These are phyloP conservation scores for Lithophane leautieri DNA, from an alignment of 2,888 invertebrate genomes.

Conservation along the genomic window DNA sequence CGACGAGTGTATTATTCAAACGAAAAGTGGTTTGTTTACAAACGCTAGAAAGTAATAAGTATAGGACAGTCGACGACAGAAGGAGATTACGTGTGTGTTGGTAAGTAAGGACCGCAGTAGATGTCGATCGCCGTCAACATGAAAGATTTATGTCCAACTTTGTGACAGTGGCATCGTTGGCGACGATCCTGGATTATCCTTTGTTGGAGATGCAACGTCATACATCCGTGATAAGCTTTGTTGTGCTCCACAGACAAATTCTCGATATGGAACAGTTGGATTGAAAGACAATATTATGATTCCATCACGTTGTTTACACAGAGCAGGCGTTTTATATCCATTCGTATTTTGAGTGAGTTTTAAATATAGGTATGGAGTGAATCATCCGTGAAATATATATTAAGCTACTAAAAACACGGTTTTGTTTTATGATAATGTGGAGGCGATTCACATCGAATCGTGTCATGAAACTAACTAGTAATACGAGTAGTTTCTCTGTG, in stretches of 20 bases:
- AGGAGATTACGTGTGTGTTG: conserved; percentile 78
- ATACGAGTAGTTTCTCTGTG: conserved; percentile 39
- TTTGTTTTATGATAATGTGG: conserved; percentile 25
- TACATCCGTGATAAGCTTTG: conserved; percentile 81
- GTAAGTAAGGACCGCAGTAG: conserved; percentile 76
- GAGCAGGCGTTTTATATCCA: conserved; percentile 61
- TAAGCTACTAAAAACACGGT: conserved; percentile 40
- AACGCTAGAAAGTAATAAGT: conserved; percentile 82
- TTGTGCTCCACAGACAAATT: conserved; percentile 70
- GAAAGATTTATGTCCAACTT: conserved; percentile 87
- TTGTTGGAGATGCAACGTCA: conserved; percentile 83
- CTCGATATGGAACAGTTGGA: conserved; percentile 64
- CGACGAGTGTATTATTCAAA: conserved; percentile 87
- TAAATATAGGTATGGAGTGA: conserved; percentile 47
- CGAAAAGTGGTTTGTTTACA: conserved; percentile 88
- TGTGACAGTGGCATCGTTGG: conserved; percentile 83
- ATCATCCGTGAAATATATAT: conserved; percentile 41
- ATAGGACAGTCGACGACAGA: conserved; percentile 80
- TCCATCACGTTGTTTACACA: conserved; percentile 64
- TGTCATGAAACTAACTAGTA: conserved; percentile 29
- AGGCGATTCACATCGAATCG: conserved; percentile 11
- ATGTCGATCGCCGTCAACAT: conserved; percentile 83
- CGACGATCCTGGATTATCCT: conserved; percentile 86
- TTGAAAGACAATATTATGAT: conserved; percentile 66
- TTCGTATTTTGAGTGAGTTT: conserved; percentile 59